Evolutionary conservation across 2,888 invertebrate genomes (phyloP), one percentile per base, ranked within the genome.

Genomic region (Thecocarcelia acutangulata): DNA sequence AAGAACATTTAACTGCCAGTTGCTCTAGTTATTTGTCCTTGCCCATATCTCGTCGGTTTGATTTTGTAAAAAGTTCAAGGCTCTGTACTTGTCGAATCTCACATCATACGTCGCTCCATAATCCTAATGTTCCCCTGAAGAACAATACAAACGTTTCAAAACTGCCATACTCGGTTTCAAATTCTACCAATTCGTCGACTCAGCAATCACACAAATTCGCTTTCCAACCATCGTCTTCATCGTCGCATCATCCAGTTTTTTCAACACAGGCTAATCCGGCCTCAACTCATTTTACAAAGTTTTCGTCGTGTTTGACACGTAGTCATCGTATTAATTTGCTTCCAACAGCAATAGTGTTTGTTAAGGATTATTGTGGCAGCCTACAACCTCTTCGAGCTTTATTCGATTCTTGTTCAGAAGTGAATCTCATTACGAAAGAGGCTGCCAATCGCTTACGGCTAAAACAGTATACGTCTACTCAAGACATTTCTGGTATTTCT

Each of bases 391-490:
- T 83, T 24, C 56, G 61, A 17, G 83, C 75, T 1, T 17, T 70
- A 21, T 12, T 59, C 0, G 48, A 70, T 48, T 59, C 70, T 0
- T 70, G 70, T 24, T 70, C 70, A 21, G 58, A 70, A 50, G 15
- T 70, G 3, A n/a, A 70, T 42, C 59, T 81, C 2, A 83, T 78
- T 0, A 68, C 80, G 3, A 37, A 79, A 61, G n/a, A n/a, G n/a
- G n/a, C n/a, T n/a, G n/a, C n/a, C n/a, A n/a, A n/a, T n/a, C n/a
- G n/a, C n/a, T n/a, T n/a, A n/a, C n/a, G n/a, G n/a, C n/a, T n/a
- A n/a, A n/a, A n/a, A n/a, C n/a, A n/a, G n/a, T n/a, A n/a, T n/a
- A n/a, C n/a, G n/a, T n/a, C n/a, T n/a, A n/a, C n/a, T n/a, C n/a
- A n/a, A n/a, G n/a, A n/a, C n/a, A n/a, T n/a, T n/a, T n/a, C n/a